phyloP scores from a whole-genome alignment of 2,888 invertebrate species.

The Zygothrica quintamaculata region DNA sequence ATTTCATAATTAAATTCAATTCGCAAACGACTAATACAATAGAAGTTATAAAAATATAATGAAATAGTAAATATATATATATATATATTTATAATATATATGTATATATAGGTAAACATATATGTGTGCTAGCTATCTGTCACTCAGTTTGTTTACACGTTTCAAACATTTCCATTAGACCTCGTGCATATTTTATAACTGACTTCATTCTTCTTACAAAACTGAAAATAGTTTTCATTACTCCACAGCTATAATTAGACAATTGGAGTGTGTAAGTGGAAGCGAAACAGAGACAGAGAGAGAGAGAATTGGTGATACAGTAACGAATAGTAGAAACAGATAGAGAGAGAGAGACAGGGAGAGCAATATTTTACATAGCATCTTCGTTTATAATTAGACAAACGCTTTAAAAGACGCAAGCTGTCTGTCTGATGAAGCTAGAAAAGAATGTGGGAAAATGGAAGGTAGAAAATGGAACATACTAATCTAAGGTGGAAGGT shows the following conservation, averaged over 20 bases:
- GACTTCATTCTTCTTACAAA: conserved; percentile 56
- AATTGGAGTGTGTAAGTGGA: conserved; percentile 6
- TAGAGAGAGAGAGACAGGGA: conserved; percentile 1
- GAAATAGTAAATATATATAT: conserved; percentile 4
- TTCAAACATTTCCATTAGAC: conserved; percentile 67
- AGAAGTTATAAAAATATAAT: too few species aligned
- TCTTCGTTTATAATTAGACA: conserved; percentile 50
- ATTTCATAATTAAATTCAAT: too few species aligned
- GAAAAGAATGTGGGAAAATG: not conserved
- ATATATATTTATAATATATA: not conserved
- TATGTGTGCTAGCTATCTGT: not conserved
- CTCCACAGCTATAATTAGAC: conserved; percentile 63
- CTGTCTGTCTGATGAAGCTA: conserved; percentile 14
- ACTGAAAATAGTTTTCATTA: conserved; percentile 71
- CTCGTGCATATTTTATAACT: conserved; percentile 69
- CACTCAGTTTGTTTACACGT: conserved; percentile 47
- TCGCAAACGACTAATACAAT: too few species aligned
- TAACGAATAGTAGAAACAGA: not conserved
- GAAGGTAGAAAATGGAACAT: too few species aligned
- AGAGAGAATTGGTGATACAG: not conserved
- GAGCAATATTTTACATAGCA: too few species aligned
- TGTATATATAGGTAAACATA: not conserved
- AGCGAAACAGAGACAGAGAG: conserved; percentile 12
- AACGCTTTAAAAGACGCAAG: conserved; percentile 45
- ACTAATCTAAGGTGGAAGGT: not conserved